phyloP scores from a whole-genome alignment of 2,797 vertebrate species.

The Neopelma chrysocephalum region DNA sequence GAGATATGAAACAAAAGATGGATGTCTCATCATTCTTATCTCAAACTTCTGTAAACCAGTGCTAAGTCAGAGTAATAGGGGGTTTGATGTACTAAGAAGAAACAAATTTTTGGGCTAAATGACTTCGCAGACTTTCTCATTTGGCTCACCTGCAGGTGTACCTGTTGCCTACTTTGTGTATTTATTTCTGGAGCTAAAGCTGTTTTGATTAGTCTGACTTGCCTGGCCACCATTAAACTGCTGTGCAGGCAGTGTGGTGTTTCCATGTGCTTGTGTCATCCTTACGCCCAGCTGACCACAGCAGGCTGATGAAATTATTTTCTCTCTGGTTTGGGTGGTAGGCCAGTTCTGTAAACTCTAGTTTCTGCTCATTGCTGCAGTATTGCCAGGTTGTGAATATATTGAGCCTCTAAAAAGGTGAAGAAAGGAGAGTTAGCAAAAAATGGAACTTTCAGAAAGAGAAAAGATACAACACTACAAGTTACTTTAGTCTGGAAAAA shows the following conservation, averaged over 20 bases:
- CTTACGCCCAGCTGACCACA: neutral
- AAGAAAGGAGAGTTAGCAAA: neutral
- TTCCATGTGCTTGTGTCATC: neutral
- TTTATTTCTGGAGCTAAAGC: neutral
- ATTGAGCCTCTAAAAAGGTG: neutral
- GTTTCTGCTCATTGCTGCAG: neutral
- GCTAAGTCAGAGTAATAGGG: neutral
- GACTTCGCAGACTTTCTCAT: neutral
- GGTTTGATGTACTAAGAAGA: neutral
- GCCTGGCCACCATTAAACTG: neutral
- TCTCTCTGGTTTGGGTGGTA: neutral
- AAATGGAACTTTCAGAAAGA: neutral
- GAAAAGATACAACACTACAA: neutral
- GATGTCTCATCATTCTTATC: neutral
- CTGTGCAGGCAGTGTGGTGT: neutral
- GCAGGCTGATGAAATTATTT: neutral
- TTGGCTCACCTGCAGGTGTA: neutral
- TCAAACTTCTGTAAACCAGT: neutral
- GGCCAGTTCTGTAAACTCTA: neutral
- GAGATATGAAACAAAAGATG: neutral
- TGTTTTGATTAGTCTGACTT: neutral
- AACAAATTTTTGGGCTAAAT: neutral
- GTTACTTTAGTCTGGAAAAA: neutral
- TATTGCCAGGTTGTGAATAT: neutral
- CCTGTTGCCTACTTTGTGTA: accelerated